Conservation (phyloP, 2,113 vertebrate genomes). For the Cepphus grylle region DNA sequence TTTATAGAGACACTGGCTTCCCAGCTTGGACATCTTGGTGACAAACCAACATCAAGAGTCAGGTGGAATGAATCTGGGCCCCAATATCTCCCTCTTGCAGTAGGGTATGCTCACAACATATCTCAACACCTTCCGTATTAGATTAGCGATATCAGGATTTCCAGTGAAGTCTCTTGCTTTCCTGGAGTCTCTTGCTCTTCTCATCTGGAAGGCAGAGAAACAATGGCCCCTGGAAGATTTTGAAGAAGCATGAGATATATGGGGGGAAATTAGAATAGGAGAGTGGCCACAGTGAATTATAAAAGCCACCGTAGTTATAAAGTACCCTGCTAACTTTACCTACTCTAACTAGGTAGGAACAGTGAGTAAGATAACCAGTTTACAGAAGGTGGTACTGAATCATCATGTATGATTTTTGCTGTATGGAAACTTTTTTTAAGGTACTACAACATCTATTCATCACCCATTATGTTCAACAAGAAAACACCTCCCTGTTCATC, state of each 20-base stretch:
- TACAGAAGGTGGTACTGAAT: neutral
- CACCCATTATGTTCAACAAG: neutral
- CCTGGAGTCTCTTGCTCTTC: neutral
- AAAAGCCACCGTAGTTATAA: neutral
- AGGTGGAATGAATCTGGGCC: neutral
- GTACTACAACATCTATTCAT: neutral
- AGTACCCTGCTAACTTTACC: neutral
- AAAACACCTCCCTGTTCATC: neutral
- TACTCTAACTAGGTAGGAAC: neutral
- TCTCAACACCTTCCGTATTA: neutral
- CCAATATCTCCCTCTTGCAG: neutral
- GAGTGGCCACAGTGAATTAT: neutral
- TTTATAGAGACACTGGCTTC: neutral
- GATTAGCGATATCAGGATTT: neutral
- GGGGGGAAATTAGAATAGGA: neutral
- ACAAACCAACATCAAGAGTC: neutral
- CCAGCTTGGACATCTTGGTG: neutral
- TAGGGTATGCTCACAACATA: neutral
- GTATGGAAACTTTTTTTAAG: neutral
- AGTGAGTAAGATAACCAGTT: neutral
- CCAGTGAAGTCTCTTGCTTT: neutral
- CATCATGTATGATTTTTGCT: neutral
- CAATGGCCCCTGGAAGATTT: neutral
- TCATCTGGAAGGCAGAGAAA: neutral
- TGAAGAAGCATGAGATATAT: neutral